These are phyloP conservation scores for Mesembrinibis cayennensis DNA, from an alignment of 2,113 vertebrate species.

Conservation along the genomic window DNA sequence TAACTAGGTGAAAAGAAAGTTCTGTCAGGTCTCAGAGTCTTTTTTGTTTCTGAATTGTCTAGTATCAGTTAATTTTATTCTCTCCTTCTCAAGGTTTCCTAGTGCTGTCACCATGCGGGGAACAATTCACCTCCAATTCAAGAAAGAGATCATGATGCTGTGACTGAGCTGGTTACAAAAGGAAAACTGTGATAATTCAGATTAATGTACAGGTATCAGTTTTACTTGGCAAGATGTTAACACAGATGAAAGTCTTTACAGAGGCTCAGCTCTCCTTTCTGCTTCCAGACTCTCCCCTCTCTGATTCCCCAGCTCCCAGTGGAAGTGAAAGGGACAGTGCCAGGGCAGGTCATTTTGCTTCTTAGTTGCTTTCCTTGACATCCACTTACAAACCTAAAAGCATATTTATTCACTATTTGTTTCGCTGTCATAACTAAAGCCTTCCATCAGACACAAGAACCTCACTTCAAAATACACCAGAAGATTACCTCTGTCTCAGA, in stretches of 20 bases:
- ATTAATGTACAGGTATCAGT: background rate
- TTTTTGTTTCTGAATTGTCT: background rate
- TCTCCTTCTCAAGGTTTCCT: background rate
- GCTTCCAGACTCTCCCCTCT: background rate
- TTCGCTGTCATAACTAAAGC: conserved; percentile 24
- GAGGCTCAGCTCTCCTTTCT: background rate
- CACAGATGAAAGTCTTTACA: conserved; percentile 16
- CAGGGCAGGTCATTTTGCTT: background rate
- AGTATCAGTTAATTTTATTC: background rate
- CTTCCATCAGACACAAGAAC: background rate
- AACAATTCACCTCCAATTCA: background rate
- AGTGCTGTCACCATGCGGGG: background rate
- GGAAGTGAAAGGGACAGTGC: background rate
- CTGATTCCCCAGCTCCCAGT: background rate
- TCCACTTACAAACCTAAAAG: conserved; percentile 11
- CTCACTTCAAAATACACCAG: background rate
- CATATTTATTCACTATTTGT: background rate
- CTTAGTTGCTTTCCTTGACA: background rate
- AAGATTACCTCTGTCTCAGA: background rate
- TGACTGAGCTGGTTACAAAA: conserved; percentile 12
- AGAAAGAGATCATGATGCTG: background rate
- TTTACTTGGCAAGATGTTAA: conserved; percentile 23
- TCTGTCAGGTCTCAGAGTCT: background rate
- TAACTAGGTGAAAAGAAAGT: background rate
- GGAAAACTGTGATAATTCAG: conserved; percentile 47